These are phyloP conservation scores for Ceraclea dissimilis DNA, from an alignment of 2,888 invertebrate genomes.

Conservation along the genomic window DNA sequence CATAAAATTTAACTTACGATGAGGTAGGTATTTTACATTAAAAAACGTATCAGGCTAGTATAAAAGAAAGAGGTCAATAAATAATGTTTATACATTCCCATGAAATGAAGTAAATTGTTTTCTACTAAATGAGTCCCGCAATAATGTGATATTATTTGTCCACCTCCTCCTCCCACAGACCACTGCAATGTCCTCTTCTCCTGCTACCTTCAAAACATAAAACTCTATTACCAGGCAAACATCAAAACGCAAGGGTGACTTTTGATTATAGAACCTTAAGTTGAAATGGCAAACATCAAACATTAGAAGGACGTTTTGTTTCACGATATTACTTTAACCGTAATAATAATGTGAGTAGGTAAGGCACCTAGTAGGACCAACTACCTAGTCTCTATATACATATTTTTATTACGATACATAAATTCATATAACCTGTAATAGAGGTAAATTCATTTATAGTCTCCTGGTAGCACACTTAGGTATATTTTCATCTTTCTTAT, in stretches of 20 bases:
- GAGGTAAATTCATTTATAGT: too few species aligned
- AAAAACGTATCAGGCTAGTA: constrained; percentile 9
- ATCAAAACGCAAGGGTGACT: constrained; percentile 10
- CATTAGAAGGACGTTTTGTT: background rate
- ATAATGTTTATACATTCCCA: constrained; percentile 21
- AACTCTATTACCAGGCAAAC: constrained; percentile 14
- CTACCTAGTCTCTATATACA: too few species aligned
- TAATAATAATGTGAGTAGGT: background rate
- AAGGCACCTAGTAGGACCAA: background rate
- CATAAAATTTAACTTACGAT: too few species aligned
- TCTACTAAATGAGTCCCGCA: constrained; percentile 25
- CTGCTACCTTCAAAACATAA: constrained; percentile 7
- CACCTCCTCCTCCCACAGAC: too few species aligned
- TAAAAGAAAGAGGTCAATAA: too few species aligned
- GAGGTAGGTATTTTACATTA: too few species aligned
- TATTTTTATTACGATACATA: too few species aligned
- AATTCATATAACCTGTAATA: too few species aligned
- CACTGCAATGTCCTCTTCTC: constrained; percentile 14
- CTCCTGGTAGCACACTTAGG: too few species aligned
- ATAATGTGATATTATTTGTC: constrained; percentile 26
- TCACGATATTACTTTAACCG: background rate
- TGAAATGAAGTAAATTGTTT: constrained; percentile 26
- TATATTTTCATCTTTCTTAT: too few species aligned
- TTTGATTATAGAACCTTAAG: constrained; percentile 21
- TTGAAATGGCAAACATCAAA: constrained; percentile 9